Conservation (phyloP, 2,888 invertebrate species). For the Dastarcus helophoroides region DNA sequence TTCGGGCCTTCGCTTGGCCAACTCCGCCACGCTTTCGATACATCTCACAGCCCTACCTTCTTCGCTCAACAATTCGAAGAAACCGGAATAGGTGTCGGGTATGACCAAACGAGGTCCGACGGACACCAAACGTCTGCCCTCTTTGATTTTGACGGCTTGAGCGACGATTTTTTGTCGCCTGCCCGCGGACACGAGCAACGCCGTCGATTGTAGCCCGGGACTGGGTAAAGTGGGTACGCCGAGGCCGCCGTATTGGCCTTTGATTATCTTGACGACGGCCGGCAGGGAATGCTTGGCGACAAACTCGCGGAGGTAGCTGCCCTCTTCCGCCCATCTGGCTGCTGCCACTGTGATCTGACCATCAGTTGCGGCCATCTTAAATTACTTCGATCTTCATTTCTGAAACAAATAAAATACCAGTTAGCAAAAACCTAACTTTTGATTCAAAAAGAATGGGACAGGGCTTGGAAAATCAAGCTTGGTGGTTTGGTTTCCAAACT, state of each 20-base stretch:
- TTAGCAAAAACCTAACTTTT: too few species aligned
- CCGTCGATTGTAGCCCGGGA: slow-evolving; percentile 76
- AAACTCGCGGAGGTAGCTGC: slow-evolving; percentile 60
- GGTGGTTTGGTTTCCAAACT: too few species aligned
- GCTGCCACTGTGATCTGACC: slow-evolving; percentile 83
- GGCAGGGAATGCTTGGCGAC: slow-evolving; percentile 64
- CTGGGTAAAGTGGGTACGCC: slow-evolving; percentile 82
- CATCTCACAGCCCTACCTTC: slow-evolving; percentile 85
- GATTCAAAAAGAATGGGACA: too few species aligned
- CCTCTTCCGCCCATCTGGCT: slow-evolving; percentile 64
- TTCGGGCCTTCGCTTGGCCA: slow-evolving; percentile 63
- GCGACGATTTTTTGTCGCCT: slow-evolving; percentile 77
- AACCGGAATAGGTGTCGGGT: slow-evolving; percentile 82
- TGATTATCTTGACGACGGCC: slow-evolving; percentile 80
- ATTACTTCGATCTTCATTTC: slow-evolving; percentile 8
- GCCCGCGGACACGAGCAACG: slow-evolving; percentile 74
- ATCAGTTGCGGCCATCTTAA: slow-evolving; percentile 74
- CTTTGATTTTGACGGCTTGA: slow-evolving; percentile 82
- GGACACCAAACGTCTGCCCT: slow-evolving; percentile 69
- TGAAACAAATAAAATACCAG: slow-evolving; percentile 7
- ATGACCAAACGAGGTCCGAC: slow-evolving; percentile 77
- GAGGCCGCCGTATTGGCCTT: slow-evolving; percentile 85
- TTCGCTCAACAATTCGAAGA: slow-evolving; percentile 88
- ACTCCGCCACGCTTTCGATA: slow-evolving; percentile 76
- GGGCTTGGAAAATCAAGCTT: too few species aligned